These are phyloP conservation scores for Brachyopa scutellaris DNA, from an alignment of 2,888 invertebrate species.

Conservation along the genomic window DNA sequence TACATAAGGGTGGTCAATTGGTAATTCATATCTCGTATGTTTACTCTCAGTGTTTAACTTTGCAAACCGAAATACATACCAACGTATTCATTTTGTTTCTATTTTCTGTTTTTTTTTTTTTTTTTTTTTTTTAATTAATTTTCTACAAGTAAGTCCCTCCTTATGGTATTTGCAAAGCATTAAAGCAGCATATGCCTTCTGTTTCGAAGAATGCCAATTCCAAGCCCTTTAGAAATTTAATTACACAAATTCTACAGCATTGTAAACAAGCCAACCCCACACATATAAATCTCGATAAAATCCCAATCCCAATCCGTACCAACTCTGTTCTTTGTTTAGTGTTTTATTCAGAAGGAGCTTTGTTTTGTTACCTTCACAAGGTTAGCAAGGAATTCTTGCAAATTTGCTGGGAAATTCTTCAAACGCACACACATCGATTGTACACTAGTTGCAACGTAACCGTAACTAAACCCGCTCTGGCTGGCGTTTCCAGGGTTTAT, in stretches of 20 bases:
- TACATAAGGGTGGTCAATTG: too few species aligned
- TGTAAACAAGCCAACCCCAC: conserved; percentile 34
- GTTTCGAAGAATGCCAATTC: conserved; percentile 48
- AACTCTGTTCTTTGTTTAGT: neutral
- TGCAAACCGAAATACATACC: too few species aligned
- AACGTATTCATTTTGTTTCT: too few species aligned
- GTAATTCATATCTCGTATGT: too few species aligned
- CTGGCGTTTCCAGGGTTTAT: conserved; percentile 29
- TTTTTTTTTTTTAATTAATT: too few species aligned
- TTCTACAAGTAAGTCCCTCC: too few species aligned
- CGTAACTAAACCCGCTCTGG: conserved; percentile 57
- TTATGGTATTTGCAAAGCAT: too few species aligned
- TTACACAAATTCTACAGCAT: conserved; percentile 64
- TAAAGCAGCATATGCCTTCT: too few species aligned
- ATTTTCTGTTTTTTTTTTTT: too few species aligned
- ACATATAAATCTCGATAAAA: conserved; percentile 32
- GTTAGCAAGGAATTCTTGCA: conserved; percentile 20
- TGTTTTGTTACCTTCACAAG: conserved; percentile 9
- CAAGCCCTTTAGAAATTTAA: conserved; percentile 59
- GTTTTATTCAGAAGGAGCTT: conserved; percentile 4
- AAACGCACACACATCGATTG: neutral
- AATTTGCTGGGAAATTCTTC: conserved; percentile 31
- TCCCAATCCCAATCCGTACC: neutral
- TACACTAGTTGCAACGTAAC: conserved; percentile 11
- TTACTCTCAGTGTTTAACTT: too few species aligned